These are phyloP conservation scores for Callaeas wilsoni DNA, from an alignment of 2,113 vertebrate genomes.

Conservation along the genomic window DNA sequence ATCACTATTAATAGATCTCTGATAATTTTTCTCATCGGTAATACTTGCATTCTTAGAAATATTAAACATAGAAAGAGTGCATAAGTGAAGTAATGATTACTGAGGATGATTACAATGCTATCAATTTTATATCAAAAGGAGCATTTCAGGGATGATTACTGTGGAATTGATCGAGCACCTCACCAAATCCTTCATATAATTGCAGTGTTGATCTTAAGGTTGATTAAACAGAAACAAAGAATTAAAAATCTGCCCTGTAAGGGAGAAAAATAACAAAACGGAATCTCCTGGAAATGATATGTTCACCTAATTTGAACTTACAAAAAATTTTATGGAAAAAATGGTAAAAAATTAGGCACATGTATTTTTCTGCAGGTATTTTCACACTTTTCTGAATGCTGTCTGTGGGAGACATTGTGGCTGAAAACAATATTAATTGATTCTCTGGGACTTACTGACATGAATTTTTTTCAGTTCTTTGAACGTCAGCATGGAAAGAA, in stretches of 20 bases:
- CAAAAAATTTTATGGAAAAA: background rate
- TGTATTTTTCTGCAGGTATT: background rate
- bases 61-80: background rate
- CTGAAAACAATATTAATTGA: background rate
- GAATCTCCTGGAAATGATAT: background rate
- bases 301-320: background rate
- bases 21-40: background rate
- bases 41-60: background rate
- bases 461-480: background rate
- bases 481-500: background rate
- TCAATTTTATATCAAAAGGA: background rate
- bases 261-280: background rate
- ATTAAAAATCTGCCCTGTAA: background rate
- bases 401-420: background rate
- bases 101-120: background rate
- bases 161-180: background rate
- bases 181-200: background rate
- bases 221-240: background rate
- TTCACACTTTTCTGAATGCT: background rate
- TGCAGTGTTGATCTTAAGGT: background rate
- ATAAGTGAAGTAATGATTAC: background rate
- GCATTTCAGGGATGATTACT: background rate
- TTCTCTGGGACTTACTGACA: background rate
- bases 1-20: background rate
- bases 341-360: background rate